Conservation (phyloP, 2,797 vertebrate genomes). For the Parambassis ranga region DNA sequence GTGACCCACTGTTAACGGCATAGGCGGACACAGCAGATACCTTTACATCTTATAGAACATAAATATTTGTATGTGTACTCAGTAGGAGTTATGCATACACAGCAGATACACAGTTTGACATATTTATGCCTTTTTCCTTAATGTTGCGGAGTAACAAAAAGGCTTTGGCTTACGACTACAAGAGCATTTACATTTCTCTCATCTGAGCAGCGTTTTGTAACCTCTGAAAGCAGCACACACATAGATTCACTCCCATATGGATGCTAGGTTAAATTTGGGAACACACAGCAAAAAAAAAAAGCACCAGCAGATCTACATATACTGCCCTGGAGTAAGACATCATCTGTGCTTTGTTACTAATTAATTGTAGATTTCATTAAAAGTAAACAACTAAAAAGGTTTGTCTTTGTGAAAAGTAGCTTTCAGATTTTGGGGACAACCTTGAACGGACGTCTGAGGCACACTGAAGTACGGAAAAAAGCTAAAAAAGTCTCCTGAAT, state of each 20-base stretch:
- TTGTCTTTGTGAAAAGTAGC: slow-evolving; percentile 25
- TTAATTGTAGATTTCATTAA: neutral
- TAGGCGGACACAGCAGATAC: slow-evolving; percentile 39
- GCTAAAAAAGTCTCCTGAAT: neutral
- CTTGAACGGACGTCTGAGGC: slow-evolving; percentile 59
- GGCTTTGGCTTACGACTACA: slow-evolving; percentile 55
- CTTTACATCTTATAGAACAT: slow-evolving; percentile 50
- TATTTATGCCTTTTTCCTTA: slow-evolving; percentile 44
- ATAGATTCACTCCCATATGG: slow-evolving; percentile 13
- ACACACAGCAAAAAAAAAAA: slow-evolving; percentile 6
- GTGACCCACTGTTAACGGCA: slow-evolving; percentile 22
- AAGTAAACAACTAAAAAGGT: neutral
- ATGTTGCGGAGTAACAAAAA: slow-evolving; percentile 18
- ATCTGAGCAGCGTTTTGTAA: slow-evolving; percentile 26
- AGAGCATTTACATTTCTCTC: slow-evolving; percentile 40
- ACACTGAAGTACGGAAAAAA: slow-evolving; percentile 49
- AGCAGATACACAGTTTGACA: slow-evolving; percentile 34
- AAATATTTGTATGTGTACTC: slow-evolving; percentile 37
- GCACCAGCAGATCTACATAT: too few relatives aligned
- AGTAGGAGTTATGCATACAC: slow-evolving; percentile 32
- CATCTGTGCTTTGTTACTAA: neutral
- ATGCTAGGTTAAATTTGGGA: slow-evolving; percentile 19
- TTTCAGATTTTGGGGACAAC: slow-evolving; percentile 39
- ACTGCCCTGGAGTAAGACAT: neutral
- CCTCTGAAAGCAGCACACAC: slow-evolving; percentile 30